Percentiles rank a stretch among this genome's conserved stretches.
These are phyloP conservation scores for Lagria hirta DNA, from an alignment of 2,888 invertebrate genomes.

Conservation along the genomic window DNA sequence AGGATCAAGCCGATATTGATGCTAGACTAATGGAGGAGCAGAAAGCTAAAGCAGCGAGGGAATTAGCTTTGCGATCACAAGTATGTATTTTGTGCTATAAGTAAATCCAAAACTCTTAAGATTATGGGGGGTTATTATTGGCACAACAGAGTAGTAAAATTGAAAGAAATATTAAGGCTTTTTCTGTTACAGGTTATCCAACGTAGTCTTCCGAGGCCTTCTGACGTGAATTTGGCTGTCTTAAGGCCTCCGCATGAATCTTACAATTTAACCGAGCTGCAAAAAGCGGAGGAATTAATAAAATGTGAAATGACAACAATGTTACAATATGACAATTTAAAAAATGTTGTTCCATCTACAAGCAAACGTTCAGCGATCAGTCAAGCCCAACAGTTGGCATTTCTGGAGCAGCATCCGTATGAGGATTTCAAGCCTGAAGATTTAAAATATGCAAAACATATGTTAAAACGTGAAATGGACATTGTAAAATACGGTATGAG, in stretches of 20 bases:
- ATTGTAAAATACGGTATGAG: constrained; percentile 91
- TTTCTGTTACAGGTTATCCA: too few relatives aligned
- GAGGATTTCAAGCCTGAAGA: constrained; percentile 71
- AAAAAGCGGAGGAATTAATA: constrained; percentile 94
- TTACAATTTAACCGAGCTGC: constrained; percentile 79
- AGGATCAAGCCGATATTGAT: constrained; percentile 88
- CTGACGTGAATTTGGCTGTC: constrained; percentile 81
- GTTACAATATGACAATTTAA: constrained; percentile 86
- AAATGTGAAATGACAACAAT: constrained; percentile 96
- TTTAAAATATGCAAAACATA: constrained; percentile 63
- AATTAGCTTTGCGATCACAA: constrained; percentile 76
- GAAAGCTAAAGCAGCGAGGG: constrained; percentile 68
- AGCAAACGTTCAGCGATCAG: constrained; percentile 35
- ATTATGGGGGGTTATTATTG: too few relatives aligned
- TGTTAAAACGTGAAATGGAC: constrained; percentile 82
- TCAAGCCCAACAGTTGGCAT: constrained; percentile 73
- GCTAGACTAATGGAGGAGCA: constrained; percentile 68
- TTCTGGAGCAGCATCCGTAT: constrained; percentile 86
- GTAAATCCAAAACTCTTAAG: too few relatives aligned
- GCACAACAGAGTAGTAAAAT: too few relatives aligned
- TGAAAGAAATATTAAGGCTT: too few relatives aligned
- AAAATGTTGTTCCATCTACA: constrained; percentile 62
- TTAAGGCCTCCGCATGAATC: constrained; percentile 75
- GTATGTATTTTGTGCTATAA: too few relatives aligned
- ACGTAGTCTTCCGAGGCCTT: constrained; percentile 79